These are phyloP conservation scores for Celastrina argiolus DNA, from an alignment of 2,888 invertebrate species.

Conservation along the genomic window DNA sequence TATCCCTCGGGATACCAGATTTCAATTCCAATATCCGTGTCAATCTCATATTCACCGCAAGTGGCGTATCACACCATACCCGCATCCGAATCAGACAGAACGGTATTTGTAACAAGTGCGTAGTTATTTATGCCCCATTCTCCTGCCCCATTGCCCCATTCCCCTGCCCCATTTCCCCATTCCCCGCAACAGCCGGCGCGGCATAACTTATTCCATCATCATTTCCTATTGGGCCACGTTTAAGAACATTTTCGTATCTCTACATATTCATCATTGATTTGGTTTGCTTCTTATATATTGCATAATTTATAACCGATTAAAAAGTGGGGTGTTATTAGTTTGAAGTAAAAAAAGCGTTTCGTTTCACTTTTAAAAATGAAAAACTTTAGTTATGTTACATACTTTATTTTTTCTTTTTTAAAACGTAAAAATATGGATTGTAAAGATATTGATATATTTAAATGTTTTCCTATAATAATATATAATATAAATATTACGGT, in stretches of 20 bases:
- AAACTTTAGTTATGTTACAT: no score
- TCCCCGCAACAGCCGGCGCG: not conserved
- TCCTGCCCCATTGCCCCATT: not conserved
- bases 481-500: no score
- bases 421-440: no score
- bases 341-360: no score
- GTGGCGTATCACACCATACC: not conserved
- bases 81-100: not conserved
- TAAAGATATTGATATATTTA: no score
- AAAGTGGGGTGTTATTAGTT: no score
- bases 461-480: no score
- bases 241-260: not conserved
- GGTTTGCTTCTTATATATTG: not conserved
- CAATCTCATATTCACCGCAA: not conserved
- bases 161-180: not conserved
- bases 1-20: not conserved
- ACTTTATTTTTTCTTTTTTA: no score
- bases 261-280: not conserved
- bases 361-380: no score
- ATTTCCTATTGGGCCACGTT: not conserved
- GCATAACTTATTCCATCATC: not conserved
- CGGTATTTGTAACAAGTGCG: not conserved
- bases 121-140: constrained; percentile 1
- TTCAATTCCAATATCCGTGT: not conserved
- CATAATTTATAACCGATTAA: no score